phyloP scores from a whole-genome alignment of 2,888 invertebrate species.

The Xestia c-nigrum region DNA sequence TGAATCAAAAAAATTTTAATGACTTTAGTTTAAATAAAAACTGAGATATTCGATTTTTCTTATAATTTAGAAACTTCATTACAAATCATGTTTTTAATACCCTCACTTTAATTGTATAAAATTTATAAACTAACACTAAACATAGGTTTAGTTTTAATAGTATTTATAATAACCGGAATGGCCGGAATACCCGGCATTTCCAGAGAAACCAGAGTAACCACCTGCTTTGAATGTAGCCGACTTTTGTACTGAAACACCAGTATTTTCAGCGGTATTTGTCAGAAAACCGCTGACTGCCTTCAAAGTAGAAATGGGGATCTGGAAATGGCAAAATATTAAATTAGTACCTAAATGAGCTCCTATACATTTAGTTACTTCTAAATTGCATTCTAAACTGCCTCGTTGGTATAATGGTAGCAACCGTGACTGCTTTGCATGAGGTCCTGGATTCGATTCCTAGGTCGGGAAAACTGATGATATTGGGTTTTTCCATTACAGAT shows the following conservation, averaged over 20 bases:
- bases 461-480: too few species aligned
- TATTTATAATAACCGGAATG: conserved; percentile 40
- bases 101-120: conserved; percentile 31
- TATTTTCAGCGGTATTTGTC: conserved; percentile 86
- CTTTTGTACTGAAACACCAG: conserved; percentile 85
- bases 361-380: background rate
- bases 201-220: conserved; percentile 61
- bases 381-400: background rate
- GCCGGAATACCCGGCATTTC: conserved; percentile 37
- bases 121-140: conserved; percentile 10
- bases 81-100: conserved; percentile 30
- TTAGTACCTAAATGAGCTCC: background rate
- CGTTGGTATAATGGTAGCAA: too few species aligned
- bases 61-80: conserved; percentile 10
- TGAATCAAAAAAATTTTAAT: background rate
- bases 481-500: too few species aligned
- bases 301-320: conserved; percentile 92
- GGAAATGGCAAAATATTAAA: conserved; percentile 67
- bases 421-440: too few species aligned
- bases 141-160: conserved; percentile 28
- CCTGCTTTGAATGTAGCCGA: conserved; percentile 81
- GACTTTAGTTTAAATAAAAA: conserved; percentile 21
- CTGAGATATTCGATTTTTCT: conserved; percentile 20
- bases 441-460: too few species aligned
- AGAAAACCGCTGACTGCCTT: conserved; percentile 91